Conservation (phyloP, 2,888 invertebrate species). For the Tetragnatha montana region DNA sequence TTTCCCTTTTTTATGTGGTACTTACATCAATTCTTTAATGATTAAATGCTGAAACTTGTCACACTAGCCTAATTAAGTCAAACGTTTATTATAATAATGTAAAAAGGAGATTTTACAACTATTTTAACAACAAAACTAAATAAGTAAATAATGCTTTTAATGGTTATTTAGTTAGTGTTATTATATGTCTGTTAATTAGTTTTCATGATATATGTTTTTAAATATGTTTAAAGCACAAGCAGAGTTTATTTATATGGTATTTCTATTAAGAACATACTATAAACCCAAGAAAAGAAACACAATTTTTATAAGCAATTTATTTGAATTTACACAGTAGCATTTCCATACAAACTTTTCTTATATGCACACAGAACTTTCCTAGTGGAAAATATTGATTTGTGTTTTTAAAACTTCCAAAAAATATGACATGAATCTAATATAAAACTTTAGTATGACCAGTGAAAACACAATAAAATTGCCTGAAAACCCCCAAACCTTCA, state of each 20-base stretch:
- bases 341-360: constrained; percentile 19
- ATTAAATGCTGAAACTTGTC: too few relatives aligned
- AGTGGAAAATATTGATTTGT: not conserved
- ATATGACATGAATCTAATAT: not conserved
- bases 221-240: not conserved
- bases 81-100: too few relatives aligned
- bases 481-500: constrained; percentile 18
- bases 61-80: too few relatives aligned
- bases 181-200: too few relatives aligned
- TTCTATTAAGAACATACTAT: not conserved
- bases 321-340: constrained; percentile 48
- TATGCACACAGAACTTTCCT: constrained; percentile 25
- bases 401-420: constrained; percentile 16
- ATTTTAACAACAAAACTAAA: too few relatives aligned
- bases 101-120: too few relatives aligned
- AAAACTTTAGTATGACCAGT: not conserved
- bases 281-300: not conserved
- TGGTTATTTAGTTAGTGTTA: too few relatives aligned
- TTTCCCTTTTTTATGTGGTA: too few relatives aligned
- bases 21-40: too few relatives aligned
- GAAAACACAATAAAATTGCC: constrained; percentile 11
- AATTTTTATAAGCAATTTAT: constrained; percentile 71
- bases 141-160: too few relatives aligned
- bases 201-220: not conserved
- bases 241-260: not conserved